Evolutionary conservation across 1,140 invertebrate species (phyloP).

Genomic region (Acyrthosiphon pisum): DNA sequence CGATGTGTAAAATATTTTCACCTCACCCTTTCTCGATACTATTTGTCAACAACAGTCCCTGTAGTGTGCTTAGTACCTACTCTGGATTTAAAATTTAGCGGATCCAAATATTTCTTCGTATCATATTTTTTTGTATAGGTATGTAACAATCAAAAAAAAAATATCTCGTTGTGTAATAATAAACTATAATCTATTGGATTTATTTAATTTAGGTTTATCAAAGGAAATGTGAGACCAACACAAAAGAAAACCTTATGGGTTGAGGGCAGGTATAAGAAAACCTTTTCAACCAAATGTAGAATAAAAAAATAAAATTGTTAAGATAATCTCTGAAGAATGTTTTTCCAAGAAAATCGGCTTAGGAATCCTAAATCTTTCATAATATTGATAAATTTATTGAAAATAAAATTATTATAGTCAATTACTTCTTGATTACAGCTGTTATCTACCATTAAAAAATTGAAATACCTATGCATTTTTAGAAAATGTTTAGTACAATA

Average conservation of each 20-base stretch:
- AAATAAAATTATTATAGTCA: not conserved
- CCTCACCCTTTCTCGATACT: not conserved
- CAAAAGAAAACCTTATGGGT: not conserved
- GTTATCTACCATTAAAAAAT: not conserved
- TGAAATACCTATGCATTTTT: not conserved
- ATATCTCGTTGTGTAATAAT: not conserved
- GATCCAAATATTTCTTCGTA: too few species aligned
- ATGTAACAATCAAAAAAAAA: too few species aligned
- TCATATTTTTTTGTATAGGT: too few species aligned
- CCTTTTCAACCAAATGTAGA: not conserved
- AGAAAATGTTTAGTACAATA: not conserved
- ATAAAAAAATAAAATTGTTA: not conserved
- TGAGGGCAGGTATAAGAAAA: not conserved
- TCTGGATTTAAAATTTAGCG: too few species aligned
- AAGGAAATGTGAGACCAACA: not conserved
- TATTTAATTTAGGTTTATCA: not conserved
- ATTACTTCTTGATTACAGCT: not conserved
- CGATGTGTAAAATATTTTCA: not conserved
- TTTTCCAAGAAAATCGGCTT: not conserved
- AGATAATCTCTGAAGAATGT: not conserved
- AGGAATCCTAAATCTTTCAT: not conserved
- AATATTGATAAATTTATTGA: too few species aligned
- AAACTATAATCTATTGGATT: not conserved
- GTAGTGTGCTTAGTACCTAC: not conserved
- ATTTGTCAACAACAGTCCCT: not conserved